A percentile compares a stretch with the other conserved stretches of the same genome.
Conservation (phyloP, 1,140 invertebrate species). For the Pseudomyrmex pallidus region DNA sequence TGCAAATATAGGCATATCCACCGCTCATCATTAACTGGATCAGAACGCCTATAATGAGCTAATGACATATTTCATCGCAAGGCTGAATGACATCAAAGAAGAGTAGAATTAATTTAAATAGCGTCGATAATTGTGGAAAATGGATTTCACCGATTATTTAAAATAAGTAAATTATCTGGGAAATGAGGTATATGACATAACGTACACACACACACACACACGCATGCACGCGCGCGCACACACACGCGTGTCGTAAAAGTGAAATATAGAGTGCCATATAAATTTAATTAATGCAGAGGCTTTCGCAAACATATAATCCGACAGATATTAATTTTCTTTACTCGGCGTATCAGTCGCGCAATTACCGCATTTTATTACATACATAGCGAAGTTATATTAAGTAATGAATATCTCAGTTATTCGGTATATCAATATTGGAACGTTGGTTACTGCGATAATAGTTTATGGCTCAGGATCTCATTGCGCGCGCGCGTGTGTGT, state of each 20-base stretch:
- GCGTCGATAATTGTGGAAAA: slow-evolving; percentile 44
- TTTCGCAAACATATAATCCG: slow-evolving; percentile 13
- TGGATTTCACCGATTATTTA: slow-evolving; percentile 41
- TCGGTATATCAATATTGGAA: background rate
- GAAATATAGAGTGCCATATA: slow-evolving; percentile 36
- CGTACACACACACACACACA: background rate
- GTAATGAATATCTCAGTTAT: background rate
- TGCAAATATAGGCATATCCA: slow-evolving; percentile 1
- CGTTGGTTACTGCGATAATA: slow-evolving; percentile 23
- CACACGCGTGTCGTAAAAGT: background rate
- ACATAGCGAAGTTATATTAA: background rate
- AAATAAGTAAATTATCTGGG: slow-evolving; percentile 43
- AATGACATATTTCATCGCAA: slow-evolving; percentile 40
- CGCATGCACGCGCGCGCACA: too few relatives aligned
- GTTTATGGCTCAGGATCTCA: slow-evolving; percentile 5
- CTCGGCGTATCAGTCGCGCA: background rate
- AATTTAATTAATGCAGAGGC: slow-evolving; percentile 27
- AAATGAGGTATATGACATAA: slow-evolving; percentile 34
- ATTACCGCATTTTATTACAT: background rate
- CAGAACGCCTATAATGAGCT: slow-evolving; percentile 13
- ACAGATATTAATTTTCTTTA: slow-evolving; percentile 6
- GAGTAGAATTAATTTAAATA: slow-evolving; percentile 51
- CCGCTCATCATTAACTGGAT: slow-evolving; percentile 12
- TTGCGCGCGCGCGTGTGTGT: too few relatives aligned
- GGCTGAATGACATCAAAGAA: slow-evolving; percentile 34